phyloP scores from a whole-genome alignment of 1,140 invertebrate genomes.

The Lordiphosa mommai region DNA sequence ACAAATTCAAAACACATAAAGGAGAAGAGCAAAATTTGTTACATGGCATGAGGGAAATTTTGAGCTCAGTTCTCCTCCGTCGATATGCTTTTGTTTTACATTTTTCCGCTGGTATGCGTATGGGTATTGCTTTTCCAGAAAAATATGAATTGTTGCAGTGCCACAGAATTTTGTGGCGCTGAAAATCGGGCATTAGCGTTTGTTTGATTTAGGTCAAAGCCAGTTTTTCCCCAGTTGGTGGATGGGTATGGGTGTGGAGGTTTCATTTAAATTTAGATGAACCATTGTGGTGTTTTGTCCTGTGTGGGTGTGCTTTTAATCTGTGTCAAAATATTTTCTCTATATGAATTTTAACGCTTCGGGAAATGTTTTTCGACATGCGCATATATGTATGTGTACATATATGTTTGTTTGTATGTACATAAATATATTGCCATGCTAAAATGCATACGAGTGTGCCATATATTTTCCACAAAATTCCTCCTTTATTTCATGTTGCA shows the following conservation, averaged over 20 bases:
- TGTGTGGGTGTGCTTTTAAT: slow-evolving; percentile 44
- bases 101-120: slow-evolving; percentile 14
- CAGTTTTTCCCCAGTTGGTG: slow-evolving; percentile 12
- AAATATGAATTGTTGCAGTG: slow-evolving; percentile 15
- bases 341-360: slow-evolving; percentile 45
- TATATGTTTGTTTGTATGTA: background rate
- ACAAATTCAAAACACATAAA: background rate
- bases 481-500: slow-evolving; percentile 12
- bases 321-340: slow-evolving; percentile 56
- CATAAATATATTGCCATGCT: slow-evolving; percentile 18
- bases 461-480: slow-evolving; percentile 39
- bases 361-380: slow-evolving; percentile 55
- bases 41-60: slow-evolving; percentile 8
- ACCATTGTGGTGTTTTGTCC: slow-evolving; percentile 23
- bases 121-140: slow-evolving; percentile 18
- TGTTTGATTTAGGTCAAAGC: slow-evolving; percentile 56
- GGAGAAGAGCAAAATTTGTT: slow-evolving; percentile 3
- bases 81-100: slow-evolving; percentile 28
- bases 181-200: slow-evolving; percentile 58
- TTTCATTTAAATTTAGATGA: slow-evolving; percentile 63
- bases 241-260: slow-evolving; percentile 21
- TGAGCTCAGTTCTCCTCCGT: slow-evolving; percentile 4
- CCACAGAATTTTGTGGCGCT: slow-evolving; percentile 47
- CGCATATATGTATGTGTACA: background rate
- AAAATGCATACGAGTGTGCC: background rate